phyloP scores from a whole-genome alignment of 2,888 invertebrate genomes.

The Lamellibrachia satsuma region DNA sequence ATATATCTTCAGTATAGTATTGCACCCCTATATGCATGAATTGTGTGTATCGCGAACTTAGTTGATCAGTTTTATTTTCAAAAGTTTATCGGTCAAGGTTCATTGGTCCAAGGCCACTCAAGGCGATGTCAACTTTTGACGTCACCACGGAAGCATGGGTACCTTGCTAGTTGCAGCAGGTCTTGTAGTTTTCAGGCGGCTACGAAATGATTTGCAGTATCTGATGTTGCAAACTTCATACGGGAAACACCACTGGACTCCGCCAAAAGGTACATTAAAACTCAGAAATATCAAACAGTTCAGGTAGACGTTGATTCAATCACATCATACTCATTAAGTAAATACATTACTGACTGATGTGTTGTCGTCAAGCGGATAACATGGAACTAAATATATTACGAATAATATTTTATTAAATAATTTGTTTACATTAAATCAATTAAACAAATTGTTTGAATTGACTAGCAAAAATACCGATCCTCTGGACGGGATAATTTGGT shows the following conservation, averaged over 20 bases:
- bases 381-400: not conserved
- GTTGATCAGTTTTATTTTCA: not conserved
- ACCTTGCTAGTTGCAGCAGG: constrained; percentile 77
- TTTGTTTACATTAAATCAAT: too few species aligned
- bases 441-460: too few species aligned
- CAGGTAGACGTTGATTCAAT: not conserved
- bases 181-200: constrained; percentile 80
- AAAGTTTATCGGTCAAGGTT: not conserved
- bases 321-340: not conserved
- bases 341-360: not conserved
- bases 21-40: not conserved
- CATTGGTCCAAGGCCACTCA: not conserved
- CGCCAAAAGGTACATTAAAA: constrained; percentile 76
- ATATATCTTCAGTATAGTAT: not conserved
- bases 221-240: constrained; percentile 84
- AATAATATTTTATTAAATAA: too few species aligned
- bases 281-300: not conserved
- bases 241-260: constrained; percentile 86
- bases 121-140: not conserved
- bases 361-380: not conserved
- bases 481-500: too few species aligned
- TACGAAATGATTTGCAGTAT: constrained; percentile 77
- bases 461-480: too few species aligned
- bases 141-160: not conserved
- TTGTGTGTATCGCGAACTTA: not conserved